Conservation (phyloP, 1,140 invertebrate genomes). For the Adelges cooleyi region DNA sequence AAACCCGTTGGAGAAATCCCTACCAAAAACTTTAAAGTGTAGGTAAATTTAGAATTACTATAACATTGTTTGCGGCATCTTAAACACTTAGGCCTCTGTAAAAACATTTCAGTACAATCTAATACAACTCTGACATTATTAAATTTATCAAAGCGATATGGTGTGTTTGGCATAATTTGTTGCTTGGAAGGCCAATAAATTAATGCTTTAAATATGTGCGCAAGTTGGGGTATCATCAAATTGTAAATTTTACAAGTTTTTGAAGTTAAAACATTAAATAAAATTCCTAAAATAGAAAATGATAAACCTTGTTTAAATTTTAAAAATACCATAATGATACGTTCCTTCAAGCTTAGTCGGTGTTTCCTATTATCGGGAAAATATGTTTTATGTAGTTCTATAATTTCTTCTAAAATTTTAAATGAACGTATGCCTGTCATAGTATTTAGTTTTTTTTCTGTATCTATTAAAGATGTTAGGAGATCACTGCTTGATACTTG, state of each 20-base stretch:
- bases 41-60: background rate
- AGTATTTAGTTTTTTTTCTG: background rate
- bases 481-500: background rate
- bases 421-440: background rate
- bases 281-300: background rate
- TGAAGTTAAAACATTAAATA: background rate
- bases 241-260: background rate
- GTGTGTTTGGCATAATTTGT: background rate
- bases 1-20: background rate
- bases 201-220: background rate
- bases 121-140: background rate
- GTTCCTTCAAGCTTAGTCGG: background rate
- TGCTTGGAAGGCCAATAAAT: slow-evolving; percentile 1
- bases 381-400: background rate
- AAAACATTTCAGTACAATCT: background rate
- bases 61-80: background rate
- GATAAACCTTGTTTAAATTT: background rate
- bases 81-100: background rate
- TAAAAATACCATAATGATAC: background rate
- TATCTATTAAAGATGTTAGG: background rate
- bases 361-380: background rate
- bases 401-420: background rate
- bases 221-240: background rate
- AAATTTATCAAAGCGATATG: background rate
- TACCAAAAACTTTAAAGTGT: background rate